A percentile compares a stretch with the other conserved stretches of the same genome.
Evolutionary conservation across 2,888 invertebrate species (phyloP).

Genomic region (Melinaea marsaeus): DNA sequence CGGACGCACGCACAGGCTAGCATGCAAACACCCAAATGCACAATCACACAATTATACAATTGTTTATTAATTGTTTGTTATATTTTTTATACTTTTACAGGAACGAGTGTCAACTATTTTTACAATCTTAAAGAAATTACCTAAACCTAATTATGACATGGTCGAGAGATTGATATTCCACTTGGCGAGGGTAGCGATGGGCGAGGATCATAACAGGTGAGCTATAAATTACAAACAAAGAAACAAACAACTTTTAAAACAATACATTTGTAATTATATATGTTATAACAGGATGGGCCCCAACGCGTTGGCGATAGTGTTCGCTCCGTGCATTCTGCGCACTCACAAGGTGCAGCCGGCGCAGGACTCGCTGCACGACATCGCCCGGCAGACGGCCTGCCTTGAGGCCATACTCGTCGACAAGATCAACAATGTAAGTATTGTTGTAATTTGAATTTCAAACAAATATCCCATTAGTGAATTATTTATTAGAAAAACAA

Average conservation of each 20-base stretch:
- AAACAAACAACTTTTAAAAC: not conserved
- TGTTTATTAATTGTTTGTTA: not conserved
- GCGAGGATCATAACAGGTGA: constrained; percentile 87
- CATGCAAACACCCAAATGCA: too few species aligned
- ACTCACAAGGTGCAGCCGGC: constrained; percentile 92
- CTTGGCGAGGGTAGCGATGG: constrained; percentile 90
- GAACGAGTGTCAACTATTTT: constrained; percentile 91
- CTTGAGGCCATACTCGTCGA: constrained; percentile 94
- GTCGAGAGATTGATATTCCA: constrained; percentile 96
- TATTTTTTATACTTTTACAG: constrained; percentile 39
- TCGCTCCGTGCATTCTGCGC: constrained; percentile 95
- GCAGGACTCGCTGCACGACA: constrained; percentile 94
- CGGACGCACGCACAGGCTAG: not conserved
- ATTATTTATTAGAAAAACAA: too few species aligned
- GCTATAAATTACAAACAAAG: not conserved
- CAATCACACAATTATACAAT: too few species aligned
- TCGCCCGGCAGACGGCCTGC: constrained; percentile 91
- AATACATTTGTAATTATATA: too few species aligned
- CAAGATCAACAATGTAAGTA: constrained; percentile 80
- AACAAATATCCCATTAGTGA: too few species aligned
- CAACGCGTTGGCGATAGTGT: constrained; percentile 93
- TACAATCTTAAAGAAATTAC: constrained; percentile 91
- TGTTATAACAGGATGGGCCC: constrained; percentile 85
- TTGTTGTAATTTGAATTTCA: not conserved
- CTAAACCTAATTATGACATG: constrained; percentile 91